Evolutionary conservation across 2,797 vertebrate species (phyloP).

Genomic region (Manis crassicaudata): DNA sequence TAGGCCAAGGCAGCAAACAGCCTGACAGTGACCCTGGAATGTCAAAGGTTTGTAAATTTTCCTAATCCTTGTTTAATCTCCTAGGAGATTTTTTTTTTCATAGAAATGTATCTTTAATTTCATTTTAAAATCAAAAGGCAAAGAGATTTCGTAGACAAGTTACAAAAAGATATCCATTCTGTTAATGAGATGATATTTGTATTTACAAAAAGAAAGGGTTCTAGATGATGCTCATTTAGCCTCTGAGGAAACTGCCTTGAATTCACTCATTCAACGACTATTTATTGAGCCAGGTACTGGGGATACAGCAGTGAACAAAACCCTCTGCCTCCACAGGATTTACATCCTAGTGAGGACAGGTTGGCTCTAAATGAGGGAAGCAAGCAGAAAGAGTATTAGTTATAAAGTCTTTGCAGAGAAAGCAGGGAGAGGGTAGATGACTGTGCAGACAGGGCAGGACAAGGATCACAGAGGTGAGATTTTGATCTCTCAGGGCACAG

Average conservation of each 20-base stretch:
- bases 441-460: fast-evolving
- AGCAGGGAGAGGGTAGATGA: not conserved
- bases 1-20: not conserved
- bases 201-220: conserved; percentile 33
- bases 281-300: not conserved
- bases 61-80: conserved; percentile 66
- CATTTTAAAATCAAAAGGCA: conserved; percentile 45
- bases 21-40: not conserved
- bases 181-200: not conserved
- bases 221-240: not conserved
- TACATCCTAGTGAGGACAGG: not conserved
- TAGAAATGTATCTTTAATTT: conserved; percentile 48
- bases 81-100: not conserved
- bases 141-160: conserved; percentile 50
- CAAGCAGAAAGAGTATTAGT: not conserved
- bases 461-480: not conserved
- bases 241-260: not conserved
- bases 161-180: not conserved
- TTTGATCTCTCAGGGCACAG: not conserved
- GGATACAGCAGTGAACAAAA: not conserved
- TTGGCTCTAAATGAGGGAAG: not conserved
- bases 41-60: conserved; percentile 35
- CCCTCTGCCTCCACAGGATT: not conserved
- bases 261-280: not conserved
- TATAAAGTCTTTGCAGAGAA: not conserved